These are phyloP conservation scores for Lasioglossum villosulum DNA, from an alignment of 2,888 invertebrate genomes.

Conservation along the genomic window DNA sequence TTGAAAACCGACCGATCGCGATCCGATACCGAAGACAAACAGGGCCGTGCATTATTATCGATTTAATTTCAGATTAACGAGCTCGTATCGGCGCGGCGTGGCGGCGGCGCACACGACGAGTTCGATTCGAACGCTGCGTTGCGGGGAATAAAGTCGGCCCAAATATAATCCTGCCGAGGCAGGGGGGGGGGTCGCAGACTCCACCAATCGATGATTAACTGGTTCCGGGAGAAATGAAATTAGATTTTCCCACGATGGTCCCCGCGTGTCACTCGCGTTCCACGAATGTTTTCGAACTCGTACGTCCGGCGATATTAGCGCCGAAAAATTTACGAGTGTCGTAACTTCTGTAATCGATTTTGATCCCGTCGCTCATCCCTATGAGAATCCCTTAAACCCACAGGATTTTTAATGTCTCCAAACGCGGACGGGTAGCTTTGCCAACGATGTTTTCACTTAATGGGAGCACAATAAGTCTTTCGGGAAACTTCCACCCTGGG, in stretches of 20 bases:
- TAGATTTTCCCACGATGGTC: not conserved
- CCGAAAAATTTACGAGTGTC: not conserved
- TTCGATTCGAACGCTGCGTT: not conserved
- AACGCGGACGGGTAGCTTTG: not conserved
- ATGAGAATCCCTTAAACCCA: not conserved
- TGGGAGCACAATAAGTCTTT: conserved; percentile 5
- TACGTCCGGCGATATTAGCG: not conserved
- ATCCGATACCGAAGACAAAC: conserved; percentile 11
- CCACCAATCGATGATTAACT: conserved; percentile 18
- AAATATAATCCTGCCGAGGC: not conserved
- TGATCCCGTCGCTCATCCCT: not conserved
- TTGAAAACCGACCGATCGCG: conserved; percentile 48
- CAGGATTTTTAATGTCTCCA: not conserved
- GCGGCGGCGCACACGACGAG: not conserved
- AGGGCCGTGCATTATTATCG: conserved; percentile 31
- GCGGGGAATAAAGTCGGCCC: not conserved
- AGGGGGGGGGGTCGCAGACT: not conserved
- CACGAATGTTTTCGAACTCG: not conserved
- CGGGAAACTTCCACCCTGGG: not conserved
- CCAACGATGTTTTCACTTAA: not conserved
- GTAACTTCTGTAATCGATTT: not conserved
- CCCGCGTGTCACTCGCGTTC: not conserved
- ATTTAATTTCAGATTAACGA: conserved; percentile 34
- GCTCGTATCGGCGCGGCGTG: not conserved
- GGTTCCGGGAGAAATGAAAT: not conserved